phyloP scores from a whole-genome alignment of 2,797 vertebrate genomes.

The Enteromius radiatus region DNA sequence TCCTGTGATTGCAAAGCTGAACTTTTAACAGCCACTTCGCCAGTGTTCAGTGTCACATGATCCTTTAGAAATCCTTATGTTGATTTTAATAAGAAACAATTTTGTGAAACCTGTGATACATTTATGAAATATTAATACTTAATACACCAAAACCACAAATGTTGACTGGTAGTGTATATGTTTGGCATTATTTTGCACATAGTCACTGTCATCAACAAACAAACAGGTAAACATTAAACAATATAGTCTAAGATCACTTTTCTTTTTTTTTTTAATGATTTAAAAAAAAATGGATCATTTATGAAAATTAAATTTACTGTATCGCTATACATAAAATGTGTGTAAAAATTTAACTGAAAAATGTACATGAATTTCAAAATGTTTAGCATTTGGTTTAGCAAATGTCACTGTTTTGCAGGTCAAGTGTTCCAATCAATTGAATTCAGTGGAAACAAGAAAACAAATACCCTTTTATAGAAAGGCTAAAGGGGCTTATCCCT shows the following conservation, averaged over 20 bases:
- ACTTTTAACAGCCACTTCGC: background rate
- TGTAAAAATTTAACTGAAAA: background rate
- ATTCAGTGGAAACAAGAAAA: background rate
- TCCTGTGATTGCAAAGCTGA: background rate
- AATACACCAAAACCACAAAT: background rate
- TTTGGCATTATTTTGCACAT: background rate
- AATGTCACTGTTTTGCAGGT: background rate
- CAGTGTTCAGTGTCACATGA: background rate
- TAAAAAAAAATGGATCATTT: background rate
- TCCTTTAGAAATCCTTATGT: background rate
- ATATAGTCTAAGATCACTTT: background rate
- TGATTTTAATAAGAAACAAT: background rate
- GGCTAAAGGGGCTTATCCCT: background rate
- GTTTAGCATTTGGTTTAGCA: background rate
- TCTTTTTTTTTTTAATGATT: background rate
- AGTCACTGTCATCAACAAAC: background rate
- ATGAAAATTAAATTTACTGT: background rate
- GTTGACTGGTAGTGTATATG: background rate
- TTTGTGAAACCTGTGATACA: background rate
- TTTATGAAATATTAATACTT: background rate
- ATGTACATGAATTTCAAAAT: background rate
- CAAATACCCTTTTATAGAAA: background rate
- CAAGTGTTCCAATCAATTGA: background rate
- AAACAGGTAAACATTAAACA: background rate
- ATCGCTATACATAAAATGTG: background rate